Percentiles rank a stretch among this genome's conserved stretches.
Evolutionary conservation across 1,140 invertebrate genomes (phyloP).

Genomic region (Caerostris extrusa): DNA sequence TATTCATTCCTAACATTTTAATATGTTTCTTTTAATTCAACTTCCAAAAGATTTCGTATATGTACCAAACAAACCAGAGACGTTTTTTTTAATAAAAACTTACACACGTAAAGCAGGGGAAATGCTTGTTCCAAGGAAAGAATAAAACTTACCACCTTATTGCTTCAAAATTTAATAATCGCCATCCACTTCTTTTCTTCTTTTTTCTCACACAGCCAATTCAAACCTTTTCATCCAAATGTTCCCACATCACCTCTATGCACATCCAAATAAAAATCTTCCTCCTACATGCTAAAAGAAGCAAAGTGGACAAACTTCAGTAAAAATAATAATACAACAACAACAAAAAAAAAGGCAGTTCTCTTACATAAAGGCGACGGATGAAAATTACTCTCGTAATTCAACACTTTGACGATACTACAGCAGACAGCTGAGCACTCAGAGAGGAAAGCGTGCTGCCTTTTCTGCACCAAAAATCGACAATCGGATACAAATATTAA

Average conservation of each 20-base stretch:
- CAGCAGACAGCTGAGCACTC: not conserved
- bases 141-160: not conserved
- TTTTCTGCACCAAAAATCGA: not conserved
- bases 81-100: no score
- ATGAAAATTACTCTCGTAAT: constrained; percentile 66
- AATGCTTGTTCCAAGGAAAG: not conserved
- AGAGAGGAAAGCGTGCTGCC: no score
- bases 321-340: constrained; percentile 31
- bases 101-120: no score
- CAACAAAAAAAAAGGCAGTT: constrained; percentile 37
- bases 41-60: no score
- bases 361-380: not conserved
- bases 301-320: constrained; percentile 42
- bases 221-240: not conserved
- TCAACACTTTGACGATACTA: constrained; percentile 51
- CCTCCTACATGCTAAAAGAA: not conserved
- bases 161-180: constrained; percentile 47
- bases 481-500: constrained; percentile 73
- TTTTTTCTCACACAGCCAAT: not conserved
- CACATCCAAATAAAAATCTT: not conserved
- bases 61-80: no score
- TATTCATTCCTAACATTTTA: no score
- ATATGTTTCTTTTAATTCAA: no score
- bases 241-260: not conserved
- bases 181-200: not conserved